These are phyloP conservation scores for Drosophila nigrodunni DNA, from an alignment of 1,140 invertebrate species.

Conservation along the genomic window DNA sequence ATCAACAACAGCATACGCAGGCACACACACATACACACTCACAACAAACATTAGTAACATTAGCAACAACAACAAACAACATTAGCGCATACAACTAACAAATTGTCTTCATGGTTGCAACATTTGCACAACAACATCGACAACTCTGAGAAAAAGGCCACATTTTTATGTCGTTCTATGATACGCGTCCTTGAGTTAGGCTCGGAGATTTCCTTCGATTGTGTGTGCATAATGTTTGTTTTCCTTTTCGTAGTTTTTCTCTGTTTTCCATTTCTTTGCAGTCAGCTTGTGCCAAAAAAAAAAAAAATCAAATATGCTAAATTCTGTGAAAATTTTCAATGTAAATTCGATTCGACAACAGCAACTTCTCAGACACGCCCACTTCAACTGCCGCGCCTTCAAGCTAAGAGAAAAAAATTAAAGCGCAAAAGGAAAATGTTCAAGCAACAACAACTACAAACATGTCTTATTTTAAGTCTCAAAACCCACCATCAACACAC, in stretches of 20 bases:
- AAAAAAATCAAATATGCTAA: constrained; percentile 21
- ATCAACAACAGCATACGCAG: constrained; percentile 53
- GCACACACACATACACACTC: constrained; percentile 38
- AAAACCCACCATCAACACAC: constrained; percentile 49
- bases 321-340: constrained; percentile 74
- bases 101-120: constrained; percentile 25
- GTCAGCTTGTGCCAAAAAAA: constrained; percentile 76
- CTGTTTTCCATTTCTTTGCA: constrained; percentile 28
- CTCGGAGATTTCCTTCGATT: constrained; percentile 28
- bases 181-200: constrained; percentile 47
- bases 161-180: not conserved
- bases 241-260: constrained; percentile 5
- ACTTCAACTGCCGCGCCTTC: constrained; percentile 16
- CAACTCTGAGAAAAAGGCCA: too few species aligned
- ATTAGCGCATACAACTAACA: constrained; percentile 11
- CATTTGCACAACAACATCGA: too few species aligned
- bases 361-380: constrained; percentile 24
- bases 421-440: constrained; percentile 2
- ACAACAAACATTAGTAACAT: constrained; percentile 22
- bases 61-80: constrained; percentile 30
- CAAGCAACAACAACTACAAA: constrained; percentile 13
- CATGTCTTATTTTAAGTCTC: constrained; percentile 71
- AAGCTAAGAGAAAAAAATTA: constrained; percentile 2
- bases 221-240: constrained; percentile 31
- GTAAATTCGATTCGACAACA: constrained; percentile 55